Conservation (phyloP, 2,113 vertebrate species). For the Acrocephalus arundinaceus region DNA sequence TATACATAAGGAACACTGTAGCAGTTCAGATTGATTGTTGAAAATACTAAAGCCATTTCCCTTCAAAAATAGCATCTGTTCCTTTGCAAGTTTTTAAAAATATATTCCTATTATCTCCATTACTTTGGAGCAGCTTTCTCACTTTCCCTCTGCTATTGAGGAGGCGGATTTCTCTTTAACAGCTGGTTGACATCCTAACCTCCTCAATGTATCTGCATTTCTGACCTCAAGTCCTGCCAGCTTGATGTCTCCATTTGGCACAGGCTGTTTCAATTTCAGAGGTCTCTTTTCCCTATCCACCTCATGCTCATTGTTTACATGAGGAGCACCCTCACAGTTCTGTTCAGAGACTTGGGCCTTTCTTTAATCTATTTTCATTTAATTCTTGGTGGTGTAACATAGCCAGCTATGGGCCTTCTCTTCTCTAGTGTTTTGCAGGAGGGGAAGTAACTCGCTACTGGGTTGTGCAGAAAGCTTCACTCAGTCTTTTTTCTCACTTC, state of each 20-base stretch:
- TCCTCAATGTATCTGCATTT: not conserved
- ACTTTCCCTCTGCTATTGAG: not conserved
- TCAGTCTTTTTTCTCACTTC: slow-evolving; percentile 35
- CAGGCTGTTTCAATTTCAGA: not conserved
- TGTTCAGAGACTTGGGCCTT: not conserved
- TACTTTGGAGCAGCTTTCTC: not conserved
- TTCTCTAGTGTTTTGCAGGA: not conserved
- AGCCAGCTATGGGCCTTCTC: not conserved
- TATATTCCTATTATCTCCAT: not conserved
- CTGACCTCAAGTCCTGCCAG: not conserved
- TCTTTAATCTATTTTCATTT: not conserved
- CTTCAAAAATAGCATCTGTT: not conserved
- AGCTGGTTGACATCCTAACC: not conserved
- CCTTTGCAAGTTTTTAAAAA: not conserved
- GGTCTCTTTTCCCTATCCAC: not conserved
- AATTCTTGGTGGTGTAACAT: not conserved
- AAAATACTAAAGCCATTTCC: not conserved
- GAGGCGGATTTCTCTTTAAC: not conserved
- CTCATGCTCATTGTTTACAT: fast-evolving
- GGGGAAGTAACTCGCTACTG: not conserved
- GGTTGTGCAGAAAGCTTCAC: not conserved
- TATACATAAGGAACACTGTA: not conserved
- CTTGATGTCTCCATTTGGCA: not conserved
- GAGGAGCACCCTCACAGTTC: not conserved
- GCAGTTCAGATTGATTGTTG: not conserved